Base-by-base conservation (phyloP, 2,888 invertebrate species). In the Aromia moschata region DNA sequence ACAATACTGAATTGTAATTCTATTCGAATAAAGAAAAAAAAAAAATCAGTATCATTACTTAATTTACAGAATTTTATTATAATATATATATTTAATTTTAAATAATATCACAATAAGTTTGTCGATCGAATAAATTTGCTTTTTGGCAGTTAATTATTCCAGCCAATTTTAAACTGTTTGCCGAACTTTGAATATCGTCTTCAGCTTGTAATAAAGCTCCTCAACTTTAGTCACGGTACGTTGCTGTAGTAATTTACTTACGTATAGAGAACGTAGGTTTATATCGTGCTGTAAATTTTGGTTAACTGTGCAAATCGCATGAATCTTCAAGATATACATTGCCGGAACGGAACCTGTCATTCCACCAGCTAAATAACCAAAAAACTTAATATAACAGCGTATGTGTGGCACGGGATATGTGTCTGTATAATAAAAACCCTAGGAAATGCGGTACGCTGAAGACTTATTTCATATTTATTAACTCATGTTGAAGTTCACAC, bases 191-290 rank as follows among this genome's bases (percentile, higher is more conserved):
- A 40, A 16, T 16, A 16, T 25, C 40, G 40, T 16, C 40, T 16
- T 40, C 9, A 16, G n/a, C 7, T 40, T 16, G 15, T 40, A 5
- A 40, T 40, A 40, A 38, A 38, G 38, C 38, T 38, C 38, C 7
- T 38, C 38, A 38, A 38, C 5, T 38, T 38, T 38, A 12, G 15
- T 15, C 38, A 12, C 14, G 36, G 15, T 15, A 12, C 14, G 38
- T n/a, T n/a, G n/a, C n/a, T n/a, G 38, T 38, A 15, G 15, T 12
- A 38, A 38, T 38, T 15, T 38, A 38, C 38, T 38, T 38, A 38
- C 14, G 38, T 38, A 25, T 25, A 25, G 25, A 25, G 25, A 25
- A 25, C 25, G 7, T n/a, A n/a, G n/a, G 4, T 25, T 25, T 25
- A 25, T 25, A 7, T 25, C 25, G 7, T 25, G 25, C 25, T 25